Percentiles rank a stretch among this genome's conserved stretches.
Evolutionary conservation across 2,888 invertebrate genomes (phyloP).

Genomic region (Artemia sinica): DNA sequence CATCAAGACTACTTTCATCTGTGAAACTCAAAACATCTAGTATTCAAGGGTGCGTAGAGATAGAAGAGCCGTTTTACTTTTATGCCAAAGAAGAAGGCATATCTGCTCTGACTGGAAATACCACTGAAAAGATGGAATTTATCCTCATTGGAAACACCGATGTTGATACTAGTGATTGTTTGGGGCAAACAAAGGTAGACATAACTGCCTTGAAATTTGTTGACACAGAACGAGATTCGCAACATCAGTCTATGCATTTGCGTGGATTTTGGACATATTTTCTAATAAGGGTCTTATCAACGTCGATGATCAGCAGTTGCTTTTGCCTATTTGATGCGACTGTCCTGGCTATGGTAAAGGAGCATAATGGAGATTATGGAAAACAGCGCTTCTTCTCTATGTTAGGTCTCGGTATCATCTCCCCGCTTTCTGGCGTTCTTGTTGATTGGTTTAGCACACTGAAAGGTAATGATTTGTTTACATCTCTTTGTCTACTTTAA

Average conservation of each 20-base stretch:
- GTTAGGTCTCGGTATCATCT: constrained; percentile 63
- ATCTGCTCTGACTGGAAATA: no score
- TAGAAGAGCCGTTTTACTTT: no score
- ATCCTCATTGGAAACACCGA: no score
- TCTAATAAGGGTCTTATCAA: constrained; percentile 54
- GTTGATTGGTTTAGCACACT: constrained; percentile 46
- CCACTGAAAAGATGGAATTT: no score
- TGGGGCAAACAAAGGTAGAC: neutral
- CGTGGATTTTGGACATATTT: constrained; percentile 68
- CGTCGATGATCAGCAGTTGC: constrained; percentile 63
- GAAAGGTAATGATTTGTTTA: no score
- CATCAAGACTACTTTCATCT: no score
- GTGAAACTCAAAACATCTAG: no score
- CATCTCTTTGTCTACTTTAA: no score
- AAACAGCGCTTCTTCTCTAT: constrained; percentile 60
- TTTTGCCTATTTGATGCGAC: constrained; percentile 77
- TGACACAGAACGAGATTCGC: constrained; percentile 28
- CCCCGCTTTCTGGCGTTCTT: constrained; percentile 57
- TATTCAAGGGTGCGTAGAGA: no score
- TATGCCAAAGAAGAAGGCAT: no score
- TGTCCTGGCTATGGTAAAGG: constrained; percentile 64
- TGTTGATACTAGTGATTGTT: no score
- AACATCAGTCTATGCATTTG: constrained; percentile 57
- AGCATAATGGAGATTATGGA: constrained; percentile 56
- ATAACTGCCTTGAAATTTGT: neutral